Evolutionary conservation across 2,113 vertebrate species (phyloP).

Genomic region (Colossoma macropomum): DNA sequence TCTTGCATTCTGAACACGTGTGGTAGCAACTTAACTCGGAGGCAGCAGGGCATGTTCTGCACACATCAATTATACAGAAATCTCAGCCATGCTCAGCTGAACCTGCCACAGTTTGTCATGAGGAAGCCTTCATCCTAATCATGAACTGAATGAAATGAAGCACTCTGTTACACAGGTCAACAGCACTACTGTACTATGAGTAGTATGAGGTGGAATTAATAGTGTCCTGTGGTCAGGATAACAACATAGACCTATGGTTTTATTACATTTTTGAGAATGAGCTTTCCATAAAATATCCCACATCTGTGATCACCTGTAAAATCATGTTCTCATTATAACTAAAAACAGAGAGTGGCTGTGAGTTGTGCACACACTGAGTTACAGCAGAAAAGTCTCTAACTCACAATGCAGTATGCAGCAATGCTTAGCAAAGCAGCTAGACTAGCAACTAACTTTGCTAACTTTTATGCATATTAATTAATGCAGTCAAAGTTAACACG

Average conservation of each 20-base stretch:
- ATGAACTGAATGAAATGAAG: not conserved
- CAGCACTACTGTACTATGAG: not conserved
- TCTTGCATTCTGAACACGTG: not conserved
- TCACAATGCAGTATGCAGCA: too few relatives aligned
- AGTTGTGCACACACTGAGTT: too few relatives aligned
- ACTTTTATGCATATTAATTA: too few relatives aligned
- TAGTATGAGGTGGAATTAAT: not conserved
- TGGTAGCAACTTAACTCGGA: not conserved
- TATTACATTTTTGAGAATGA: too few relatives aligned
- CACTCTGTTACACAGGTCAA: not conserved
- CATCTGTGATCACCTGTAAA: too few relatives aligned
- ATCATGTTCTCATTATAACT: too few relatives aligned
- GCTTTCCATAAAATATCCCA: too few relatives aligned
- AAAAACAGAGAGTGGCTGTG: too few relatives aligned
- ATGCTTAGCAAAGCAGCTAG: too few relatives aligned
- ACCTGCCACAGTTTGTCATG: not conserved
- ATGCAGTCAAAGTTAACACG: too few relatives aligned
- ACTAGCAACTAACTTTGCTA: too few relatives aligned
- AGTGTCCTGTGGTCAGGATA: not conserved
- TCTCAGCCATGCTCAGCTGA: not conserved
- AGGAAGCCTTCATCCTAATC: not conserved
- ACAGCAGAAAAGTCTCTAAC: too few relatives aligned
- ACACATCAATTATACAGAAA: conserved; percentile 20
- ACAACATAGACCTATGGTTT: not conserved
- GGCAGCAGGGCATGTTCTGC: not conserved